Base-by-base conservation (phyloP, 2,888 invertebrate species). In the Hypena proboscidalis region DNA sequence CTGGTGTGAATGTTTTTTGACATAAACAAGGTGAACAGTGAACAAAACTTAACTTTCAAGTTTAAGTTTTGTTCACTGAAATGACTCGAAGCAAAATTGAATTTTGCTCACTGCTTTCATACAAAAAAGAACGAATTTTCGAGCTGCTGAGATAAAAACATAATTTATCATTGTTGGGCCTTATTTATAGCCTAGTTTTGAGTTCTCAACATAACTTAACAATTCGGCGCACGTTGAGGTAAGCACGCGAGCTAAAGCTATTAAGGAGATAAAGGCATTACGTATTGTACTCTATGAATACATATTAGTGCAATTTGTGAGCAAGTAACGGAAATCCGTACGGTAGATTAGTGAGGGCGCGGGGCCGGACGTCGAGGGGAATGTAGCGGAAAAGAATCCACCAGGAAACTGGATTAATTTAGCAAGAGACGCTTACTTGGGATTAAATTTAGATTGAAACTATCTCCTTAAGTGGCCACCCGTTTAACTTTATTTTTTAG, bases 381-480 rank as follows among this genome's bases (percentile, higher is more conserved):
- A 77, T 71, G 71, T 72, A 74, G 73, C 54, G 70, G 58, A 72
- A 80, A 80, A 77, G 73, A 80, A 75, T 72, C 69, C 69, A 61
- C 65, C 65, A 67, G 70, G 63, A 74, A 80, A 79, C 53, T 60
- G 47, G 53, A 63, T 60, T 53, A 63, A 63, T 50, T 67, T 48
- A 59, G 48, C 29, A 39, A 32, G 46, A 47, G 42, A 46, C 46
- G 56, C 44, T 59, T 46, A 74, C 69, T 62, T 47, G 59, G 70
- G 72, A 80, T 80, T 80, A 79, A 80, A 80, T 80, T 79, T 70
- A 78, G 68, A 80, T 80, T 73, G 74, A 74, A 80, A 74, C 76
- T 74, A 75, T 81, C 70, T 65, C 58, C 69, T 68, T 67, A 67
- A 72, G 65, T 66, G 60, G 49, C 25, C 30, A 29, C 39, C 22